Percentiles rank a stretch among this genome's conserved stretches.
These are phyloP conservation scores for Siniperca obscura DNA, from an alignment of 2,797 vertebrate species.

Conservation along the genomic window DNA sequence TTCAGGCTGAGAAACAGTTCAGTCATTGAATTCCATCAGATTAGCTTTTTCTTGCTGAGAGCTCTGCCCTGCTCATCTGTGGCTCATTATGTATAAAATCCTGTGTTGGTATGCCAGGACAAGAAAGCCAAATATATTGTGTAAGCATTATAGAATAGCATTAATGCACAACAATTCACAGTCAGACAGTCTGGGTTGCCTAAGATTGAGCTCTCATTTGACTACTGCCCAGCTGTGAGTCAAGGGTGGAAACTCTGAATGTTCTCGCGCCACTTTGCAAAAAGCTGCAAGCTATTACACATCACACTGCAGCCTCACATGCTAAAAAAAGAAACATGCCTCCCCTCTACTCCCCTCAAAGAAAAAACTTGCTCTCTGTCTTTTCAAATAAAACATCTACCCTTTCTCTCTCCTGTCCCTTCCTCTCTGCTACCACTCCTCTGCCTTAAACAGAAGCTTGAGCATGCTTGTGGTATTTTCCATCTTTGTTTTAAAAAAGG, in stretches of 20 bases:
- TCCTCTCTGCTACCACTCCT: constrained; percentile 34
- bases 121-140: constrained; percentile 31
- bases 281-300: constrained; percentile 85
- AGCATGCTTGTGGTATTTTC: constrained; percentile 73
- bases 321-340: constrained; percentile 79
- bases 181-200: constrained; percentile 28
- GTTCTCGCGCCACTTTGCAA: constrained; percentile 80
- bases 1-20: constrained; percentile 51
- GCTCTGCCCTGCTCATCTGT: constrained; percentile 52
- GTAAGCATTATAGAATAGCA: constrained; percentile 28
- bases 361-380: constrained; percentile 34
- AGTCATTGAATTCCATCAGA: constrained; percentile 45
- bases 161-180: constrained; percentile 22
- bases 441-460: constrained; percentile 42
- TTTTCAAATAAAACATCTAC: constrained; percentile 63
- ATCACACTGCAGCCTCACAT: constrained; percentile 70
- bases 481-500: constrained; percentile 64
- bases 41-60: constrained; percentile 22
- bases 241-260: constrained; percentile 88
- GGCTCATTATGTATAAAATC: constrained; percentile 37
- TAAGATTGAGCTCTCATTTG: constrained; percentile 51
- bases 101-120: constrained; percentile 12
- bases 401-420: constrained; percentile 1
- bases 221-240: constrained; percentile 69
- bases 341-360: constrained; percentile 54